phyloP scores from a whole-genome alignment of 2,797 vertebrate genomes.

The Malacoraja senta region DNA sequence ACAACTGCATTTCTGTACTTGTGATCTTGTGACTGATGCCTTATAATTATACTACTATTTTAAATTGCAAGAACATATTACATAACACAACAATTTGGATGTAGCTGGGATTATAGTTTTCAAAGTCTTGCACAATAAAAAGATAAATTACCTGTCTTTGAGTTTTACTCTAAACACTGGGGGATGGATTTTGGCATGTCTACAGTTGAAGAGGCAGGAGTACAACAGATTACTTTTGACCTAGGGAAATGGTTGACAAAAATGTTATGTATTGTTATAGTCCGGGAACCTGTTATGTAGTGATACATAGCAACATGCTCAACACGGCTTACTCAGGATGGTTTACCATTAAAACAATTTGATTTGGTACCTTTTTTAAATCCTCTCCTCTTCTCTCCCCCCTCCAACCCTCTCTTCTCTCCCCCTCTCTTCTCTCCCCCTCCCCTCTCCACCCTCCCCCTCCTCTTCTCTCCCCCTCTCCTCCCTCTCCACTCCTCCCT shows the following conservation, averaged over 20 bases:
- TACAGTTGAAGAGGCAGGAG: neutral
- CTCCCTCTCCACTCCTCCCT: neutral
- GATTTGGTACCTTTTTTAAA: neutral
- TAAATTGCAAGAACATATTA: neutral
- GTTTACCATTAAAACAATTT: neutral
- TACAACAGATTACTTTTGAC: neutral
- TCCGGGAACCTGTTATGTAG: neutral
- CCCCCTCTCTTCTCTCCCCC: neutral
- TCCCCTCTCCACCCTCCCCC: neutral
- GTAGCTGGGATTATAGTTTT: neutral
- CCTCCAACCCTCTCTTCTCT: neutral
- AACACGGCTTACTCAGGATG: neutral
- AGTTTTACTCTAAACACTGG: neutral
- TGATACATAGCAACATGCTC: neutral
- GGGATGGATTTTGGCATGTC: neutral
- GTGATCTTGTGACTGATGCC: neutral
- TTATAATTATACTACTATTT: constrained; percentile 9
- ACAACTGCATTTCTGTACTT: neutral
- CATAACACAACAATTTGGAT: neutral
- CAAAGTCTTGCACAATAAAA: neutral
- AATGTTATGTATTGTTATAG: neutral
- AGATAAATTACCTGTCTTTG: neutral
- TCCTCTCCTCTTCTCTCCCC: neutral
- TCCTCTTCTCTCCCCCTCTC: neutral
- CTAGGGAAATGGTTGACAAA: neutral